Conservation (phyloP, 2,797 vertebrate species). For the Gymnoscopelus braueri region DNA sequence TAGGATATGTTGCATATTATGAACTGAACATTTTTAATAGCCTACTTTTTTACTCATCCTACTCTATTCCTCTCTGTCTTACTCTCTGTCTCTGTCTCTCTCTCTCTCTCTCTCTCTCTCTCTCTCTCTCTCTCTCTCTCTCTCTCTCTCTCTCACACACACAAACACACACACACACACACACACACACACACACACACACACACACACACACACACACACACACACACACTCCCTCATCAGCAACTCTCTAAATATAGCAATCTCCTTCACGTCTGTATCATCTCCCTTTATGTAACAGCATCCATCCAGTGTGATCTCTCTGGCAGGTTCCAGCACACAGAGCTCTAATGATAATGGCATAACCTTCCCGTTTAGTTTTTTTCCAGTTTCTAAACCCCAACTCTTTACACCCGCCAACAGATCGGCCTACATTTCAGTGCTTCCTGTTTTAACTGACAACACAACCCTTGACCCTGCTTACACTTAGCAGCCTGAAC, state of each 20-base stretch:
- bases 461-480: conserved; percentile 36
- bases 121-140: no score
- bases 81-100: no score
- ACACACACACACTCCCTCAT: conserved; percentile 2
- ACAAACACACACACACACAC: conserved; percentile 14
- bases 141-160: no score
- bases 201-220: background rate
- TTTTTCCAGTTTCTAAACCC: conserved; percentile 17
- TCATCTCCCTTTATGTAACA: background rate
- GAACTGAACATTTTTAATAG: no score
- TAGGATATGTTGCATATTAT: no score
- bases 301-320: conserved; percentile 18
- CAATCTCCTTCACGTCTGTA: conserved; percentile 8
- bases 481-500: conserved; percentile 10
- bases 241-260: conserved; percentile 47
- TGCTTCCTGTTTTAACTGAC: conserved; percentile 41
- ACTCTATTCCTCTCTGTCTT: no score
- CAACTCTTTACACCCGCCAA: background rate
- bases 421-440: background rate
- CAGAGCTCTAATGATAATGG: conserved; percentile 29
- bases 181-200: conserved; percentile 8
- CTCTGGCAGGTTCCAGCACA: conserved; percentile 49
- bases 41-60: no score
- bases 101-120: no score
- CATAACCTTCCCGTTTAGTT: conserved; percentile 30